phyloP scores from a whole-genome alignment of 2,888 invertebrate species.

The Electrophaes corylata region DNA sequence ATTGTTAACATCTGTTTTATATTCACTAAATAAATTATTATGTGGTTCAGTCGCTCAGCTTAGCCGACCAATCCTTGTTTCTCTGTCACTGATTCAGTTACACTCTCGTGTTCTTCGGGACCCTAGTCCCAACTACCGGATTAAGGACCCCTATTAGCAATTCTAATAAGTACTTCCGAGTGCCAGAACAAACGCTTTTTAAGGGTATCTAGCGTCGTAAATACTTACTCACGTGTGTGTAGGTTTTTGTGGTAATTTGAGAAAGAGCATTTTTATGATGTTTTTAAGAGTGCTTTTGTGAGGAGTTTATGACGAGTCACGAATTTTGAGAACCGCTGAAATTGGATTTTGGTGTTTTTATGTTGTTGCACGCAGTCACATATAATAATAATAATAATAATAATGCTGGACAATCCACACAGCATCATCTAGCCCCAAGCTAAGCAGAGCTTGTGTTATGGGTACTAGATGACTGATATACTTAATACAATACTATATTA shows the following conservation, averaged over 20 bases:
- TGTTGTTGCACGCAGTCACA: neutral
- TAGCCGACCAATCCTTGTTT: slow-evolving; percentile 37
- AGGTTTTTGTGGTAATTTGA: slow-evolving; percentile 35
- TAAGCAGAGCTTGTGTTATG: too few relatives aligned
- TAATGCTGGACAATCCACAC: too few relatives aligned
- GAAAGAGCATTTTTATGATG: slow-evolving; percentile 35
- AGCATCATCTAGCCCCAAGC: too few relatives aligned
- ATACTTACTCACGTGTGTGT: slow-evolving; percentile 32
- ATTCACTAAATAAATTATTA: neutral
- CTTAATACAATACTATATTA: too few relatives aligned
- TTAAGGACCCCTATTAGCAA: slow-evolving; percentile 51
- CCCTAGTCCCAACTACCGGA: slow-evolving; percentile 35
- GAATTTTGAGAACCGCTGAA: slow-evolving; percentile 14
- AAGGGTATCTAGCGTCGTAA: slow-evolving; percentile 38
- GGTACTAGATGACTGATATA: too few relatives aligned
- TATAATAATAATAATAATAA: too few relatives aligned
- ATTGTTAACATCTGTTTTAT: too few relatives aligned
- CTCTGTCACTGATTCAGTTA: slow-evolving; percentile 42
- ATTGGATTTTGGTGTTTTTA: slow-evolving; percentile 11
- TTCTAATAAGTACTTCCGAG: slow-evolving; percentile 48
- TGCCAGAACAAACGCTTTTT: slow-evolving; percentile 42
- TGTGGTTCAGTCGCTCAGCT: slow-evolving; percentile 16
- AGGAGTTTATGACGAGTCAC: slow-evolving; percentile 24
- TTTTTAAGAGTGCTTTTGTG: slow-evolving; percentile 20
- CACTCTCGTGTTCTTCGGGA: slow-evolving; percentile 34